Base-by-base conservation (phyloP, 2,113 vertebrate genomes). In the Psilopogon haemacephalus region DNA sequence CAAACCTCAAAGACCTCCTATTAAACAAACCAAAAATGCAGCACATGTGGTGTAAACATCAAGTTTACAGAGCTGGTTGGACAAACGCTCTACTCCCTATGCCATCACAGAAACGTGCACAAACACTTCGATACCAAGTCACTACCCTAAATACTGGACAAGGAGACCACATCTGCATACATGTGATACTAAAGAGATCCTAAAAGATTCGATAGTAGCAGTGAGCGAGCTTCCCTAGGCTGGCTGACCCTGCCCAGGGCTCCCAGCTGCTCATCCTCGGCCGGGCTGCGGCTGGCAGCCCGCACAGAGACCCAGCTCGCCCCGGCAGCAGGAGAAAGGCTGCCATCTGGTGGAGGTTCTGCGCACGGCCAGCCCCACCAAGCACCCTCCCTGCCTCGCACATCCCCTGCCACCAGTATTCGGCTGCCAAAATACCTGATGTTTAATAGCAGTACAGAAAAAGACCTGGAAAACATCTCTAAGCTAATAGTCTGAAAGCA, bases 311-410 rank as follows among this genome's bases (percentile, higher is more conserved):
- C 0, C 5, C 20, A 7, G 18, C 2, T n/a, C 26, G 19, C 65
- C 12, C 14, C 58, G 32, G 79, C 78, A 46, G 74, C 86, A 86
- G 62, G 91, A 60, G 18, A 92, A 86, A 68, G 63, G 69, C 8
- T 86, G 56, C 97, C 95, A 96, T 86, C 95, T 88, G 38, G 46
- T 86, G 86, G 93, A 8, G 2, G 15, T 33, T 67, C n/a, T 9
- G 21, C 2, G 38, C 23, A 48, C 8, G 35, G 73, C 0, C 70
- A 72, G 8, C 28, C 42, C 26, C 46, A 32, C 2, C 20, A 79
- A 82, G 5, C 54, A 1, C 16, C 30, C 1, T 0, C 59, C 4
- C n/a, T 48, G 8, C 5, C 38, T 2, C 5, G 0, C 56, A 15
- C n/a, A 15, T 54, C 87, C 21, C 11, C 54, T 48, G 21, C 20